phyloP scores from a whole-genome alignment of 2,888 invertebrate species.

The Rhogogaster chlorosoma region DNA sequence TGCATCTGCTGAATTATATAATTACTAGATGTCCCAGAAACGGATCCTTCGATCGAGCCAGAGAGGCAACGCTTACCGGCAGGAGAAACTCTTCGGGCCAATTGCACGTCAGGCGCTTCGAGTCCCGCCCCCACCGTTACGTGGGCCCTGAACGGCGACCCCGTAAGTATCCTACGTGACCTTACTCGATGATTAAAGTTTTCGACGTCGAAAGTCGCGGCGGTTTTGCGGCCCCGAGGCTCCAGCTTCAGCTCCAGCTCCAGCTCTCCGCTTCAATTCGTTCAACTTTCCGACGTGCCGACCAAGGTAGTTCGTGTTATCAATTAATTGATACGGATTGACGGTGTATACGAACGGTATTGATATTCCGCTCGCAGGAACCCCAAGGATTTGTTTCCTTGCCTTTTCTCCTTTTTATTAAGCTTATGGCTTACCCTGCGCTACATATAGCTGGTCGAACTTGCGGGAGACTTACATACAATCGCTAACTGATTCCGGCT shows the following conservation, averaged over 20 bases:
- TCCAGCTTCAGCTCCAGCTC: background rate
- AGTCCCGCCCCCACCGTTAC: slow-evolving; percentile 74
- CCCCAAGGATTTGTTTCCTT: slow-evolving; percentile 22
- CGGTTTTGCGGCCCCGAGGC: slow-evolving; percentile 20
- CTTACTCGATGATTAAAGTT: slow-evolving; percentile 45
- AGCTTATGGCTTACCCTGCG: background rate
- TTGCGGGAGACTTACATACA: background rate
- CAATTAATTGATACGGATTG: slow-evolving; percentile 33
- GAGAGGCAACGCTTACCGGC: slow-evolving; percentile 72
- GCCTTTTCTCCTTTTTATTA: slow-evolving; percentile 8
- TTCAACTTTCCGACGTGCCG: slow-evolving; percentile 25
- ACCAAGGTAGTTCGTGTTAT: slow-evolving; percentile 22
- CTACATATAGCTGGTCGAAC: background rate
- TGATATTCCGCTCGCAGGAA: background rate
- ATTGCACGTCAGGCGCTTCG: slow-evolving; percentile 74
- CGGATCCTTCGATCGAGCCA: slow-evolving; percentile 71
- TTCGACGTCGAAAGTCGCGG: slow-evolving; percentile 13
- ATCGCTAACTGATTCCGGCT: slow-evolving; percentile 2
- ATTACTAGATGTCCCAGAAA: slow-evolving; percentile 74
- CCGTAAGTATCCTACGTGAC: slow-evolving; percentile 68
- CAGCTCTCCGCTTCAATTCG: slow-evolving; percentile 22
- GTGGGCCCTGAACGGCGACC: slow-evolving; percentile 74
- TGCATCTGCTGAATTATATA: slow-evolving; percentile 66
- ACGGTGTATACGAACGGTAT: background rate
- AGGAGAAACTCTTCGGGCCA: slow-evolving; percentile 72